A percentile compares a stretch with the other conserved stretches of the same genome.
These are phyloP conservation scores for Bombus pascuorum DNA, from an alignment of 1,140 invertebrate genomes.

Conservation along the genomic window DNA sequence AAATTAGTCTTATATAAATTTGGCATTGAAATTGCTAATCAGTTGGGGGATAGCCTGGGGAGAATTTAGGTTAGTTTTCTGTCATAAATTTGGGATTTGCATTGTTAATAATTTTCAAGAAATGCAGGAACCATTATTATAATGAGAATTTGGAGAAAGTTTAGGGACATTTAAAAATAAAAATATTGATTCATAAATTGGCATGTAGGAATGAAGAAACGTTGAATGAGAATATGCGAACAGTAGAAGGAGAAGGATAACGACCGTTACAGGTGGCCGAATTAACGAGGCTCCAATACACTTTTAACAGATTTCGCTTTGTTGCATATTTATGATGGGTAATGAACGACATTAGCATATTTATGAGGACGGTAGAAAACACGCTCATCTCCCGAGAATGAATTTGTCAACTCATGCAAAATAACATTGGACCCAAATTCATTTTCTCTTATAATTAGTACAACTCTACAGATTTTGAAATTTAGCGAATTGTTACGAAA, in stretches of 20 bases:
- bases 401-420: not conserved
- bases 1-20: no score
- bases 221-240: no score
- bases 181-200: not conserved
- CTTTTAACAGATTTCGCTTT: not conserved
- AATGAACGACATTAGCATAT: conserved; percentile 16
- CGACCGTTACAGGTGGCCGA: not conserved
- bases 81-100: no score
- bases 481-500: no score
- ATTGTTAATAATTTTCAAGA: no score
- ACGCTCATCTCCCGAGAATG: not conserved
- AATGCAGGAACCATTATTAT: no score
- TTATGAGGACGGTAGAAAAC: not conserved
- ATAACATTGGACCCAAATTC: not conserved
- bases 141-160: no score
- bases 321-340: not conserved
- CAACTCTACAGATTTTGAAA: no score
- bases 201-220: no score
- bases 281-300: not conserved
- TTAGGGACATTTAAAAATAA: not conserved
- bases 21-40: no score
- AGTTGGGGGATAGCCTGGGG: no score
- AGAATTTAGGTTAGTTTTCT: no score
- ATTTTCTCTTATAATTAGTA: not conserved
- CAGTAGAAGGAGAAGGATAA: not conserved